Evolutionary conservation across 2,113 vertebrate genomes (phyloP).

Genomic region (Dissostichus mawsoni): DNA sequence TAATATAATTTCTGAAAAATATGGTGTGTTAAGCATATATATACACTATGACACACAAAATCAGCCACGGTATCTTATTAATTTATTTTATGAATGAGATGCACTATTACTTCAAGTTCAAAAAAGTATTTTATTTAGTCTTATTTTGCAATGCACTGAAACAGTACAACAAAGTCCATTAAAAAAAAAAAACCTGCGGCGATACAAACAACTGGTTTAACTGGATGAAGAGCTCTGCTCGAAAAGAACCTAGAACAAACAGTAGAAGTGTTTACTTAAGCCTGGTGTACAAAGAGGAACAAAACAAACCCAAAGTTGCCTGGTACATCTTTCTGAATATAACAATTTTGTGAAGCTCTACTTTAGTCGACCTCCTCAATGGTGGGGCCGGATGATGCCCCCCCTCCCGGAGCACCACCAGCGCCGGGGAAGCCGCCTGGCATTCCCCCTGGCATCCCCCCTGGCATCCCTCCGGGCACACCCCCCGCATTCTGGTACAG

Average conservation of each 20-base stretch:
- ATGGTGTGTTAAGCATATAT: not conserved
- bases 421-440: conserved; percentile 82
- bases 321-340: conserved; percentile 2
- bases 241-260: conserved; percentile 10
- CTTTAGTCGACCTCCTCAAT: conserved; percentile 84
- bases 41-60: too few relatives aligned
- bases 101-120: not conserved
- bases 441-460: conserved; percentile 88
- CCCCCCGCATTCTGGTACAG: conserved; percentile 81
- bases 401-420: conserved; percentile 68
- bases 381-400: conserved; percentile 79
- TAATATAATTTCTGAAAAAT: not conserved
- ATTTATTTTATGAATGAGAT: not conserved
- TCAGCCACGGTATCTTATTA: too few relatives aligned
- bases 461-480: conserved; percentile 86
- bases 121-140: conserved; percentile 40
- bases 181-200: not conserved
- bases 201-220: conserved; percentile 40
- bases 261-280: conserved; percentile 20
- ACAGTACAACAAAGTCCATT: not conserved
- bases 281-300: conserved; percentile 1
- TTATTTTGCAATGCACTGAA: not conserved
- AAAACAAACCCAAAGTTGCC: conserved; percentile 2
- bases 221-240: conserved; percentile 17
- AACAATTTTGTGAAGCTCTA: not conserved